These are phyloP conservation scores for Pangasius larnaudii DNA, from an alignment of 2,797 vertebrate species.

Conservation along the genomic window DNA sequence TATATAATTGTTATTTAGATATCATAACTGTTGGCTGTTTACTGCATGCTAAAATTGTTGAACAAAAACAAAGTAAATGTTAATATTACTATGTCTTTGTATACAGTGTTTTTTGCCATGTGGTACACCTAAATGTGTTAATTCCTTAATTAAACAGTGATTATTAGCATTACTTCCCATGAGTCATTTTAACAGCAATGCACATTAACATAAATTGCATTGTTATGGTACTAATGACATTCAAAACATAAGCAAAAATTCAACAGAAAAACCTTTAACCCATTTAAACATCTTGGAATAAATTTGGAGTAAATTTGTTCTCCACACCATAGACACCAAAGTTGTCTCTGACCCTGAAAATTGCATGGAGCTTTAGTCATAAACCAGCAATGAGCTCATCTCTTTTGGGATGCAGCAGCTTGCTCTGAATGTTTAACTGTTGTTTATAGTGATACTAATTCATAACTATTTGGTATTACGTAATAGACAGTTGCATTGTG, in stretches of 20 bases:
- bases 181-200: neutral
- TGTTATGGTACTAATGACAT: neutral
- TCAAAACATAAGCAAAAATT: neutral
- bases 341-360: slow-evolving; percentile 75
- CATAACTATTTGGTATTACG: slow-evolving; percentile 68
- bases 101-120: neutral
- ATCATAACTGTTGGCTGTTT: neutral
- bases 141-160: neutral
- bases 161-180: neutral
- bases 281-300: neutral
- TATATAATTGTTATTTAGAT: neutral
- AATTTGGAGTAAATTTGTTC: neutral
- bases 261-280: neutral
- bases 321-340: slow-evolving; percentile 20
- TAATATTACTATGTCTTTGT: too few relatives aligned
- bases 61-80: neutral
- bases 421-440: slow-evolving; percentile 65
- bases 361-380: slow-evolving; percentile 71
- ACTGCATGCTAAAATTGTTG: neutral
- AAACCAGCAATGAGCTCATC: slow-evolving; percentile 78
- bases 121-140: neutral
- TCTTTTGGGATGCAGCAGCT: slow-evolving; percentile 65
- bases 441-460: slow-evolving; percentile 71
- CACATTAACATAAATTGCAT: neutral
- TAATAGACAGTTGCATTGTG: slow-evolving; percentile 59